Percentiles rank a stretch among this genome's conserved stretches.
phyloP scores from a whole-genome alignment of 2,797 vertebrate genomes.

The Benthosema pterotum region DNA sequence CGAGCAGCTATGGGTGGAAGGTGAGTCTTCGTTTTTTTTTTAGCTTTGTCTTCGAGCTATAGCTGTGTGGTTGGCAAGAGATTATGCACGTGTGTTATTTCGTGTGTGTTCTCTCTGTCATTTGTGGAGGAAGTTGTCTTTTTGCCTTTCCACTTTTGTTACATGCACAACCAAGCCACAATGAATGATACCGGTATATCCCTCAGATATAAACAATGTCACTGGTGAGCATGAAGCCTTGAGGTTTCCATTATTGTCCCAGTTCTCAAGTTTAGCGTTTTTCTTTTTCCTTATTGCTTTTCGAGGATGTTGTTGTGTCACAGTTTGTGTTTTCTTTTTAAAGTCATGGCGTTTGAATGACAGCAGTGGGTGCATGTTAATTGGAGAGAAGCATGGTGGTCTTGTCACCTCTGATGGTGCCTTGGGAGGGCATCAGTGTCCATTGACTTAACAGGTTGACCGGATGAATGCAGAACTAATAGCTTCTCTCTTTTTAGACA shows the following conservation, averaged over 20 bases:
- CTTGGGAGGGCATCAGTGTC: conserved; percentile 55
- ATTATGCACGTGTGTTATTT: too few relatives aligned
- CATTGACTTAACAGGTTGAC: conserved; percentile 33
- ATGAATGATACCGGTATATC: too few relatives aligned
- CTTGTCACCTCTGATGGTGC: conserved; percentile 45
- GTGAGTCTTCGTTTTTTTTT: conserved; percentile 82
- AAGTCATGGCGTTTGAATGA: conserved; percentile 45
- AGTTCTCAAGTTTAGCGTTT: neutral
- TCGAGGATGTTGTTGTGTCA: neutral
- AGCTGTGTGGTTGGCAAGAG: too few relatives aligned
- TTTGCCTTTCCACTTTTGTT: neutral
- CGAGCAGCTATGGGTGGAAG: conserved; percentile 98
- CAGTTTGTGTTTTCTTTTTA: neutral
- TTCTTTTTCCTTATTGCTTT: neutral
- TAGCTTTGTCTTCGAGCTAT: too few relatives aligned
- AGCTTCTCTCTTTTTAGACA: neutral
- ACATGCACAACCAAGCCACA: neutral
- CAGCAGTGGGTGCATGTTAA: conserved; percentile 12
- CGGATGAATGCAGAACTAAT: conserved; percentile 5
- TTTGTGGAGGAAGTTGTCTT: too few relatives aligned
- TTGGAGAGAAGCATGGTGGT: conserved; percentile 33
- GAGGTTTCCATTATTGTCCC: neutral
- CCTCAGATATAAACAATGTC: neutral
- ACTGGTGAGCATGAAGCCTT: neutral
- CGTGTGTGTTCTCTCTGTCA: too few relatives aligned